A percentile compares a stretch with the other conserved stretches of the same genome.
Conservation (phyloP, 2,797 vertebrate genomes). For the Lepidocolaptes lacrymiger region DNA sequence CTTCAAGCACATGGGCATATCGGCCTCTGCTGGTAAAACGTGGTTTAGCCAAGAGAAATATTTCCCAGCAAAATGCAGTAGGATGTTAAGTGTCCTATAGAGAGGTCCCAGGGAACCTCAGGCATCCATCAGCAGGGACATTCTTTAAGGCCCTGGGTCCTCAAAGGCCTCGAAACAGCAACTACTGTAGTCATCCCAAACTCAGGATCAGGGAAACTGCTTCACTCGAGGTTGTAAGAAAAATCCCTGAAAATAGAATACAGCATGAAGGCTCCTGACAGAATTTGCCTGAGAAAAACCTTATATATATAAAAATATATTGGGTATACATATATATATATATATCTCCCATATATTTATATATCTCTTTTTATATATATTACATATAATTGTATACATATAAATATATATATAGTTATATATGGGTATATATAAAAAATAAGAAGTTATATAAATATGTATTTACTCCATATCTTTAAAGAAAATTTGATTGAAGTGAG, state of each 20-base stretch:
- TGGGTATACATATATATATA: neutral
- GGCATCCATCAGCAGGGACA: neutral
- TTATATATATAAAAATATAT: neutral
- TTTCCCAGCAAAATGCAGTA: fast-evolving
- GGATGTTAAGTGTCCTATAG: fast-evolving
- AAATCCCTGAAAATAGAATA: neutral
- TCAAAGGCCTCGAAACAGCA: neutral
- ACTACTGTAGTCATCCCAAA: neutral
- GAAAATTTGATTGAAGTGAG: neutral
- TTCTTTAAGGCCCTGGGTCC: fast-evolving
- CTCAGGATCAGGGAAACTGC: neutral
- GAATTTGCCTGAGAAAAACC: fast-evolving
- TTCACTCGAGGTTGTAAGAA: fast-evolving
- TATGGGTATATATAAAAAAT: too few relatives aligned
- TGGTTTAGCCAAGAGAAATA: neutral
- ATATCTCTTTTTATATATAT: neutral
- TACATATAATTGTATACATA: too few relatives aligned
- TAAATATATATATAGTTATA: too few relatives aligned
- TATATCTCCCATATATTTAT: too few relatives aligned
- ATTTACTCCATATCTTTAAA: fast-evolving
- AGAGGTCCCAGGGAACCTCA: neutral
- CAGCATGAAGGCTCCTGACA: fast-evolving
- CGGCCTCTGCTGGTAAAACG: slow-evolving; percentile 69
- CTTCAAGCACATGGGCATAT: slow-evolving; percentile 34
- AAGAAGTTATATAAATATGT: neutral